These are phyloP conservation scores for Gymnocypris eckloni DNA, from an alignment of 2,797 vertebrate genomes.

Conservation along the genomic window DNA sequence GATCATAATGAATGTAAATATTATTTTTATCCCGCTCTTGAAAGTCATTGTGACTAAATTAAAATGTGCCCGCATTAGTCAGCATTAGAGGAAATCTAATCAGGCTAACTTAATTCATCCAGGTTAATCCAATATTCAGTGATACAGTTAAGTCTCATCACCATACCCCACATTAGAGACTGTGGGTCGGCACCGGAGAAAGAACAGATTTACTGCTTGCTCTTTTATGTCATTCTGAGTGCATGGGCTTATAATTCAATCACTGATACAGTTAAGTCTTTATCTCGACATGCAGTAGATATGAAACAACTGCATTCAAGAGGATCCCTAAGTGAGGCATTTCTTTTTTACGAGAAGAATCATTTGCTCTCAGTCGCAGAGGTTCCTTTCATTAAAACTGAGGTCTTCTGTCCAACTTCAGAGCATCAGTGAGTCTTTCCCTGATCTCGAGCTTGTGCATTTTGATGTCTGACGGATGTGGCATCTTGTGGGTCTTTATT, in stretches of 20 bases:
- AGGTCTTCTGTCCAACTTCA: constrained; percentile 23
- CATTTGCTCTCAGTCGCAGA: background rate
- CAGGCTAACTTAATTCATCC: constrained; percentile 49
- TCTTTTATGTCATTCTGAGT: constrained; percentile 18
- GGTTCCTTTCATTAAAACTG: constrained; percentile 21
- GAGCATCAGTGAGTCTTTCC: background rate
- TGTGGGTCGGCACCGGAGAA: constrained; percentile 22
- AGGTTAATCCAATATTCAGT: constrained; percentile 61
- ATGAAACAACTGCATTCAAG: constrained; percentile 10
- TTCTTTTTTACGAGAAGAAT: background rate
- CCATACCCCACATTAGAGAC: constrained; percentile 36
- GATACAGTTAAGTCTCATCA: constrained; percentile 56
- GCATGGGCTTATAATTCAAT: constrained; percentile 25
- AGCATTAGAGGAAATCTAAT: constrained; percentile 42
- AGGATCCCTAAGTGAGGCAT: background rate
- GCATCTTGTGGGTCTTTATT: background rate
- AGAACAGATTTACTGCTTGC: constrained; percentile 24
- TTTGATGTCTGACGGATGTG: background rate
- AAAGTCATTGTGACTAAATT: constrained; percentile 44
- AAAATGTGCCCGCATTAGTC: constrained; percentile 26
- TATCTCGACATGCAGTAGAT: constrained; percentile 5
- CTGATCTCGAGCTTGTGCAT: background rate
- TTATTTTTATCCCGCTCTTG: constrained; percentile 43
- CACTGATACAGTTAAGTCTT: constrained; percentile 21
- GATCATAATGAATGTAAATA: constrained; percentile 43